Conservation (phyloP, 2,113 vertebrate genomes). For the Catagonus wagneri region DNA sequence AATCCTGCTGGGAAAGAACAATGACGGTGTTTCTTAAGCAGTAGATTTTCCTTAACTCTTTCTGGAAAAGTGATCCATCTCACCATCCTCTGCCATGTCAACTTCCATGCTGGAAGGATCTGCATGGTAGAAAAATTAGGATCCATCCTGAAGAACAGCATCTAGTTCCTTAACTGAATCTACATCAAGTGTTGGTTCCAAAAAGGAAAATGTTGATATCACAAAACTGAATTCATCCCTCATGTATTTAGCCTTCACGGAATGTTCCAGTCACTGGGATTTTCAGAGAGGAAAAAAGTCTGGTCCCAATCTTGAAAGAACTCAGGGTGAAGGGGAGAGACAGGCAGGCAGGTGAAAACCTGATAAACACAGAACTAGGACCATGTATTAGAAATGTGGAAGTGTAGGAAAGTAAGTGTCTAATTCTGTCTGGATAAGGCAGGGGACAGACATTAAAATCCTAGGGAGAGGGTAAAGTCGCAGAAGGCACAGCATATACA, state of each 20-base stretch:
- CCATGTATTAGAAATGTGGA: not conserved
- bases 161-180: not conserved
- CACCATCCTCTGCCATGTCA: not conserved
- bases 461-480: not conserved
- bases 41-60: not conserved
- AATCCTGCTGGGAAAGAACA: not conserved
- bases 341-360: not conserved
- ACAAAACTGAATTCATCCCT: not conserved
- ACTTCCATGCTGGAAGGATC: not conserved
- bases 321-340: not conserved
- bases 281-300: constrained; percentile 11
- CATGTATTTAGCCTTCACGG: not conserved
- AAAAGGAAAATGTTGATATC: not conserved
- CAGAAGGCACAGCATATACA: not conserved
- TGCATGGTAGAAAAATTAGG: not conserved
- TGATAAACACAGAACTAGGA: not conserved
- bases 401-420: not conserved
- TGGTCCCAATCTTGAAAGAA: not conserved
- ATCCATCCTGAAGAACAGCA: not conserved
- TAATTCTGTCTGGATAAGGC: not conserved
- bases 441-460: not conserved
- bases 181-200: not conserved
- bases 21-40: not conserved
- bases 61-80: not conserved
- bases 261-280: not conserved